Base-by-base conservation (phyloP, 2,113 vertebrate genomes). In the Barnardius zonarius region DNA sequence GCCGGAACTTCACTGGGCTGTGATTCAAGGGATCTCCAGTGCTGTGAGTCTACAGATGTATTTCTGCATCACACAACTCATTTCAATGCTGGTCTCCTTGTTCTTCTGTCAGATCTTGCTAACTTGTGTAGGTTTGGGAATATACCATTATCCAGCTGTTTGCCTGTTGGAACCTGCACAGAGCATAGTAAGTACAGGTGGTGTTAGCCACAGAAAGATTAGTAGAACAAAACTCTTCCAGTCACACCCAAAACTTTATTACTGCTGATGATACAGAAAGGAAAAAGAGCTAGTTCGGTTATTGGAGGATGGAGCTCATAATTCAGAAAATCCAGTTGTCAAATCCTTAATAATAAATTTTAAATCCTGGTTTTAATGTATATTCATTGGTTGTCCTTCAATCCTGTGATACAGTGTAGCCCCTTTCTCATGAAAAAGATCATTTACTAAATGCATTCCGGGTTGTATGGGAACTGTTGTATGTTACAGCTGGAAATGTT, bases 401-500 rank as follows among this genome's bases (percentile, higher is more conserved):
- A 0, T 68, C 76, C 63, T 44, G 44, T 57, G 48, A 49, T 52
- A 49, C 11, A 72, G 6, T 31, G 72, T 76, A 72, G 30, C 11
- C 28, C 24, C 27, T 78, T 82, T 79, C 70, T 89, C 81, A 66
- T 76, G 43, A 41, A 82, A 57, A 91, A 54, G 63, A 57, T 80
- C 23, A 80, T 61, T 80, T 70, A 14, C 37, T 73, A 49, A 72
- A 86, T 64, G 18, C 86, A 81, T 82, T 76, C 63, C 0, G 0
- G 66, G 35, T 66, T 83, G 28, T 49, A 35, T 80, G 90, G 59
- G 83, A 95, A 89, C 83, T 78, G 64, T 59, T 82, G 39, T 54
- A 49, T 63, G 75, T 90, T 94, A 72, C 82, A 96, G 74, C 93
- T 97, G 86, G 93, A 95, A 93, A 43, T 28, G 48, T 77, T 97